These are phyloP conservation scores for Adelognathus sp. DNA, from an alignment of 2,888 invertebrate genomes.

Conservation along the genomic window DNA sequence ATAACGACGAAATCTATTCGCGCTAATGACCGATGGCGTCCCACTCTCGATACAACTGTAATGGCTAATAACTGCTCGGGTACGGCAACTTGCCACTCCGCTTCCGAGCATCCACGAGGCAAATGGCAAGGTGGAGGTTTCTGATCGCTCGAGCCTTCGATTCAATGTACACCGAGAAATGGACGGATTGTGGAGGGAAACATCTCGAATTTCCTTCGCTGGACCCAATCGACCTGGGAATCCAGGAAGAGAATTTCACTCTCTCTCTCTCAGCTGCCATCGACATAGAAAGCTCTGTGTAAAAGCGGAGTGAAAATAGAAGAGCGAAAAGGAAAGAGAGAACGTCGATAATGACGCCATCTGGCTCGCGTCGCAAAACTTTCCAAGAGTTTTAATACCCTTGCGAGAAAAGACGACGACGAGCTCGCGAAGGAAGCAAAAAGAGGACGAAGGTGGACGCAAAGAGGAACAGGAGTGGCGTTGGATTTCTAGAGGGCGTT, in stretches of 20 bases:
- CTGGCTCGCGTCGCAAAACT: slow-evolving; percentile 76
- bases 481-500: slow-evolving; percentile 50
- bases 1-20: slow-evolving; percentile 77
- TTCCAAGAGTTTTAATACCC: slow-evolving; percentile 76
- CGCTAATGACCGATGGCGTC: slow-evolving; percentile 76
- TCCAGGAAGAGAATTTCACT: slow-evolving; percentile 36
- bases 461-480: slow-evolving; percentile 41
- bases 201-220: slow-evolving; percentile 18
- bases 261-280: background rate
- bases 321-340: slow-evolving; percentile 54
- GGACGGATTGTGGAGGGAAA: background rate
- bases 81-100: slow-evolving; percentile 76
- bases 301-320: slow-evolving; percentile 49
- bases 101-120: slow-evolving; percentile 1
- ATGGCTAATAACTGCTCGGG: slow-evolving; percentile 74
- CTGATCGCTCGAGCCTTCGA: background rate
- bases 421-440: slow-evolving; percentile 30
- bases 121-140: slow-evolving; percentile 11
- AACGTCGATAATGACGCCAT: slow-evolving; percentile 77
- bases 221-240: slow-evolving; percentile 30
- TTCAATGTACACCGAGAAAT: background rate
- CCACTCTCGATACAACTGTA: slow-evolving; percentile 69
- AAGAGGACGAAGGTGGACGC: slow-evolving; percentile 44
- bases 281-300: slow-evolving; percentile 35
- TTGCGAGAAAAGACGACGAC: slow-evolving; percentile 58